These are phyloP conservation scores for Clistopyga incitator DNA, from an alignment of 2,888 invertebrate species.

Conservation along the genomic window DNA sequence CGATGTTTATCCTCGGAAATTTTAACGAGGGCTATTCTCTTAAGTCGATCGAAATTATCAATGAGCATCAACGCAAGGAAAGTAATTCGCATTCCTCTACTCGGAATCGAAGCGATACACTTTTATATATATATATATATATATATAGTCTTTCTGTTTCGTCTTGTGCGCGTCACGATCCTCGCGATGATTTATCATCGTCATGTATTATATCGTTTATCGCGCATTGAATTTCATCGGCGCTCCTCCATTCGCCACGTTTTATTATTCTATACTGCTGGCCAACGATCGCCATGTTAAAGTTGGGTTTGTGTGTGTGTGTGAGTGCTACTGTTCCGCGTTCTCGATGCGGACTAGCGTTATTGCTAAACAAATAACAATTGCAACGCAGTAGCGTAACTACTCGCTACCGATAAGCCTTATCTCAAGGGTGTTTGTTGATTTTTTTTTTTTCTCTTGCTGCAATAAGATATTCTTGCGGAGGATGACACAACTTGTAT, in stretches of 20 bases:
- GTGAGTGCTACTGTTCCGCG: constrained; percentile 37
- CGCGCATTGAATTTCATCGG: constrained; percentile 50
- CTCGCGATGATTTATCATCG: constrained; percentile 16
- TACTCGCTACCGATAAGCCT: constrained; percentile 10
- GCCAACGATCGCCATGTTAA: not conserved
- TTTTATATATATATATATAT: no score
- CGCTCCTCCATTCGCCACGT: constrained; percentile 10
- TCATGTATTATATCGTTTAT: constrained; percentile 38
- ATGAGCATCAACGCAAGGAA: not conserved
- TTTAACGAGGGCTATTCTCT: not conserved
- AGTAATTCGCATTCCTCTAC: constrained; percentile 30
- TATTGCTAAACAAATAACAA: constrained; percentile 41
- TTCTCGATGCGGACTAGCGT: constrained; percentile 18
- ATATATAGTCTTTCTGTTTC: constrained; percentile 55
- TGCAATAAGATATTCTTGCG: constrained; percentile 11
- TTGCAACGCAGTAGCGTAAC: not conserved
- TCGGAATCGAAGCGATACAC: constrained; percentile 43
- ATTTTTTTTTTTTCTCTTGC: not conserved
- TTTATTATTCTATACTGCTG: constrained; percentile 7
- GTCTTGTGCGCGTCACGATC: constrained; percentile 36
- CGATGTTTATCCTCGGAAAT: constrained; percentile 7
- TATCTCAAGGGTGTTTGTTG: constrained; percentile 35
- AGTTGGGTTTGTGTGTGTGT: not conserved
- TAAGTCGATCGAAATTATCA: constrained; percentile 25
- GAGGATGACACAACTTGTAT: not conserved